These are phyloP conservation scores for Hemistola chrysoprasaria DNA, from an alignment of 2,888 invertebrate genomes.

Conservation along the genomic window DNA sequence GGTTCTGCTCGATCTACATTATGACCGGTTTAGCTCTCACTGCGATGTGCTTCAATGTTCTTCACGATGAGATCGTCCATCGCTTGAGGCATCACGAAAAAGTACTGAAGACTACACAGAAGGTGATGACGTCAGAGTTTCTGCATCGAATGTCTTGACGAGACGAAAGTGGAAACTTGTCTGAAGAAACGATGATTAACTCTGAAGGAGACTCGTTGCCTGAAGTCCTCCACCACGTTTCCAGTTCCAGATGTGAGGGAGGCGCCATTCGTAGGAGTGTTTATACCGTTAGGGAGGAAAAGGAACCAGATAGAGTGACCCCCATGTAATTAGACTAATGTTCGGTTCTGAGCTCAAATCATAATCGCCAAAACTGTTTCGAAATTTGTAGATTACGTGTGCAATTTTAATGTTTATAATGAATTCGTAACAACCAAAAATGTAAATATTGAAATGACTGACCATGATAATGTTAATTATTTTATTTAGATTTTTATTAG, in stretches of 20 bases:
- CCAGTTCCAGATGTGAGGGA: constrained; percentile 59
- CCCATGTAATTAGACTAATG: constrained; percentile 51
- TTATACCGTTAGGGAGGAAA: constrained; percentile 64
- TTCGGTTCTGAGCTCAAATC: constrained; percentile 28
- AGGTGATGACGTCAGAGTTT: constrained; percentile 69
- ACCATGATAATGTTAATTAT: constrained; percentile 64
- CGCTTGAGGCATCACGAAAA: constrained; percentile 85
- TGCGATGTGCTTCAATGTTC: constrained; percentile 95
- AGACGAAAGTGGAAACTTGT: constrained; percentile 66
- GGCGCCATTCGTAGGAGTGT: constrained; percentile 66
- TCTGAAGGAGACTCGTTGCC: constrained; percentile 73
- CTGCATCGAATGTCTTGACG: constrained; percentile 72
- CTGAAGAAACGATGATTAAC: constrained; percentile 67
- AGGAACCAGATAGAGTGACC: constrained; percentile 63
- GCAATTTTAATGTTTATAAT: constrained; percentile 22
- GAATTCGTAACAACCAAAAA: constrained; percentile 27
- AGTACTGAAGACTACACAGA: constrained; percentile 62
- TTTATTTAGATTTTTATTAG: constrained; percentile 45
- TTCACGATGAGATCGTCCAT: constrained; percentile 94
- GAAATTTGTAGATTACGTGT: constrained; percentile 31
- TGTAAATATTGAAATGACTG: constrained; percentile 61
- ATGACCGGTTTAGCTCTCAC: constrained; percentile 94
- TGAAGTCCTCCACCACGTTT: constrained; percentile 73
- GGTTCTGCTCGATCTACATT: constrained; percentile 95
- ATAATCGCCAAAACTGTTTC: constrained; percentile 25